phyloP scores from a whole-genome alignment of 2,113 vertebrate species.

The Rynchops niger region DNA sequence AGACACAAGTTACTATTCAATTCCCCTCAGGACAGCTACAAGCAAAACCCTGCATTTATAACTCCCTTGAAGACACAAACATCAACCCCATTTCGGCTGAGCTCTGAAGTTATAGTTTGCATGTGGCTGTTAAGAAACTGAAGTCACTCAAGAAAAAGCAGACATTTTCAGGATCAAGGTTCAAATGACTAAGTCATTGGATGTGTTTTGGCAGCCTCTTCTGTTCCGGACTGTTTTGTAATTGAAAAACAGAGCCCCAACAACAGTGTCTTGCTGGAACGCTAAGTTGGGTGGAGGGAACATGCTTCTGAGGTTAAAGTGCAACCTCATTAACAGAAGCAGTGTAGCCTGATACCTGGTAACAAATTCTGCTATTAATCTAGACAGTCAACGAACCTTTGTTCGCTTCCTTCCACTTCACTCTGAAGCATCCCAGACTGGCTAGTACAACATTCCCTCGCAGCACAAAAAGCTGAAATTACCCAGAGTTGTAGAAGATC shows the following conservation, averaged over 20 bases:
- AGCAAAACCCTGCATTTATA: neutral
- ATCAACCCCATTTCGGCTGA: neutral
- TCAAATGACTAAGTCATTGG: neutral
- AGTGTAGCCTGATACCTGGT: neutral
- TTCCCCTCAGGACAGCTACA: neutral
- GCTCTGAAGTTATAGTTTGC: neutral
- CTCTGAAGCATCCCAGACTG: neutral
- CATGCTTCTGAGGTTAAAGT: neutral
- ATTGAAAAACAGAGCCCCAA: neutral
- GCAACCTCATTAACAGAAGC: neutral
- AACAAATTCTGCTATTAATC: neutral
- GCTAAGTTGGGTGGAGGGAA: neutral
- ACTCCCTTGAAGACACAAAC: neutral
- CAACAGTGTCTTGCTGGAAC: neutral
- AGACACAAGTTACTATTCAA: neutral
- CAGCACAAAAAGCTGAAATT: slow-evolving; percentile 31
- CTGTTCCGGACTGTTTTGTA: neutral
- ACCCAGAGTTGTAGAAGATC: slow-evolving; percentile 87
- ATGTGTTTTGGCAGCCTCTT: neutral
- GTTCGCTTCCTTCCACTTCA: neutral
- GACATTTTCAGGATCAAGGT: neutral
- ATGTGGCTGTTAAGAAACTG: neutral
- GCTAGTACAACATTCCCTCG: neutral
- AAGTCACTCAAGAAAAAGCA: neutral
- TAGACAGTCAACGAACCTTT: neutral